Evolutionary conservation across 2,113 vertebrate genomes (phyloP), one percentile per base, ranked within the genome.

Genomic region (Grus americana): DNA sequence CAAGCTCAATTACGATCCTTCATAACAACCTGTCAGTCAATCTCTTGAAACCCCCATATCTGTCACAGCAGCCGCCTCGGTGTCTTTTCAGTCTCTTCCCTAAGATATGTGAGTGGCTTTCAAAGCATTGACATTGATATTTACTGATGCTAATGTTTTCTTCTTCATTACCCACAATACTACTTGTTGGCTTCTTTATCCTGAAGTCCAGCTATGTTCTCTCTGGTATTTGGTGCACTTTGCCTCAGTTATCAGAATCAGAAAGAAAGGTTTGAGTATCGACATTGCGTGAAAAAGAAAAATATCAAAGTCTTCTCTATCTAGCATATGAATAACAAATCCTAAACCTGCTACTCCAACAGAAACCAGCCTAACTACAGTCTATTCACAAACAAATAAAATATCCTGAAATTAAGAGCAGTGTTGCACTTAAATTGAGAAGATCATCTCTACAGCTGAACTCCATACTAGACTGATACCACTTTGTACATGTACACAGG

Each of bases 1-100:
- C 79, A 11, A 80, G 79, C 80, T 97, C 97, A 96, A 83, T 97
- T 93, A 96, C 44, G n/a, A 70, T 88, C 88, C 81, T 96, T 81
- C 52, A 58, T 79, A 95, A 85, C 80, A 90, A 89, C 66, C 42
- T 94, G 94, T 85, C 97, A 96, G 70, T 95, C 93, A 92, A 72
- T 88, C 88, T 96, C 67, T 85, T 90, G 84, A 90, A 55, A 66
- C 44, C 71, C 83, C 49, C 1, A 0, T 90, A 65, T 70, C 59
- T 96, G 93, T 96, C 94, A 96, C 44, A 80, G 62, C 14, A 73
- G 68, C 66, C 44, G 80, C 58, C 49, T 68, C 29, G 47, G 66
- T 78, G 89, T 90, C 88, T 94, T 72, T 95, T 84, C 80, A 86
- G 42, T 95, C 66, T 92, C 27, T 3, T 80, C 61, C 65, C 49